A percentile compares a stretch with the other conserved stretches of the same genome.
phyloP scores from a whole-genome alignment of 2,113 vertebrate species.

The Mandrillus leucophaeus region DNA sequence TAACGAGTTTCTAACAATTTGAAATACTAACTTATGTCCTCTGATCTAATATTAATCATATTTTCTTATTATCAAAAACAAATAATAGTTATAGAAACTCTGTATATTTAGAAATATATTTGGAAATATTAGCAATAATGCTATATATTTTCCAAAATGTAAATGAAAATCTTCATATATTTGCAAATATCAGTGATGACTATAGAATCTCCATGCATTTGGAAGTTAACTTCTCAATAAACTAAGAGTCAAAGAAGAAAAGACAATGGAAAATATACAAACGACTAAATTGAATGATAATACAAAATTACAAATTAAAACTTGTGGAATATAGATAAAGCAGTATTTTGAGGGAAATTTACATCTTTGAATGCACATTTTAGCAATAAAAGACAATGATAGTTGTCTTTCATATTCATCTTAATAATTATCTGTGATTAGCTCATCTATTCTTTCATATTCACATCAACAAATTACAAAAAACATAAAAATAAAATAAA shows the following conservation, averaged over 20 bases:
- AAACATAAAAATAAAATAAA: background rate
- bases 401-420: background rate
- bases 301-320: background rate
- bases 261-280: background rate
- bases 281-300: background rate
- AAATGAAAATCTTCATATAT: background rate
- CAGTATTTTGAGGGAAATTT: background rate
- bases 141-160: background rate
- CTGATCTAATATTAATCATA: background rate
- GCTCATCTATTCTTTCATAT: background rate
- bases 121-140: background rate
- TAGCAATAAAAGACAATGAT: background rate
- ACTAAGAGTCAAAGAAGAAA: background rate
- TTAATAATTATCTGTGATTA: background rate
- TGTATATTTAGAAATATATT: background rate
- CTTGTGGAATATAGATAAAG: background rate
- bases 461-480: background rate
- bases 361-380: background rate
- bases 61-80: background rate
- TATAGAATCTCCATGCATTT: background rate
- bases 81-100: background rate
- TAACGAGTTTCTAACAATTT: background rate
- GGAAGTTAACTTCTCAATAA: background rate
- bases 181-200: background rate
- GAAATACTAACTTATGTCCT: background rate